Base-by-base conservation (phyloP, 2,888 invertebrate genomes). In the Alcis repandata region DNA sequence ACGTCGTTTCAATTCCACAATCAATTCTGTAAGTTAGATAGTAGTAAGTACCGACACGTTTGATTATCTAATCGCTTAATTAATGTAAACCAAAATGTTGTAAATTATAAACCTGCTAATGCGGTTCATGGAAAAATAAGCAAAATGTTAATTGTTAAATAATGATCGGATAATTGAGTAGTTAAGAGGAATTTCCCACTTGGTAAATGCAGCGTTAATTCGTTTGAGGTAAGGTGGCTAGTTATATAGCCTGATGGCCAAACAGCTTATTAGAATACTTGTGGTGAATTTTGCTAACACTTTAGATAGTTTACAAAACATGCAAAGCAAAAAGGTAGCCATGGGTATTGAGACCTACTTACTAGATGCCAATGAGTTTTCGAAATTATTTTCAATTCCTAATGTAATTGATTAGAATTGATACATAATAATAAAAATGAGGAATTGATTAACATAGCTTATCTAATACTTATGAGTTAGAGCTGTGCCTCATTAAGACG, bases 141-240 rank as follows among this genome's bases (percentile, higher is more conserved):
- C 70, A 63, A 60, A 71, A 73, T 70, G 69, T 71, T 77, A 78
- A 79, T 75, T 75, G 71, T 68, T 38, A 72, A 72, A 73, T 82
- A 79, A 81, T 70, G 75, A 78, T 72, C 67, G 70, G 74, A 77
- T 75, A 72, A 70, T 70, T 70, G 68, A 71, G 71, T 67, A 72
- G 71, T 70, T 70, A 71, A 58, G 59, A 69, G 69, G 70, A 71
- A 74, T 71, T 69, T 70, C 71, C 70, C 70, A 68, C 70, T 68
- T 72, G 53, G 70, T 63, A 65, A 71, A 68, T 61, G 62, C 67
- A 61, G 63, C 63, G 64, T 63, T 71, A 69, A 71, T 67, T 59
- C 51, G 48, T 70, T 73, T 71, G 70, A 70, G 71, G 71, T 70
- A 67, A 70, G 51, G 48, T 27, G 53, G 64, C 51, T 54, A 58